Percentiles rank a stretch among this genome's conserved stretches.
Evolutionary conservation across 2,888 invertebrate genomes (phyloP).

Genomic region (Capitulum mitella): DNA sequence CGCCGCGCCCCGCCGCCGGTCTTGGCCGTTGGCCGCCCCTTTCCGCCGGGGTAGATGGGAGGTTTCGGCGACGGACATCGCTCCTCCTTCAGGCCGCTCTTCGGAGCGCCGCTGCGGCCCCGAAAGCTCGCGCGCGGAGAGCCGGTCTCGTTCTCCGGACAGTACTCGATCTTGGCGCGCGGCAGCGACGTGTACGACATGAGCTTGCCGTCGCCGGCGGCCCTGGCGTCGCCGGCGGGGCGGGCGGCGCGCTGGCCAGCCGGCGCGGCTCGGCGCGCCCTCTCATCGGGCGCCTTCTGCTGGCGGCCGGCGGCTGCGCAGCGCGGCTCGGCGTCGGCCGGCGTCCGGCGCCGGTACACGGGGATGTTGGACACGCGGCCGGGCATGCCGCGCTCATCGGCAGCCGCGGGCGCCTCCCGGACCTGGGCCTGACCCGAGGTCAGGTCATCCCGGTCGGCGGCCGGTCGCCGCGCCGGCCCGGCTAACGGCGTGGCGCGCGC

Average conservation of each 20-base stretch:
- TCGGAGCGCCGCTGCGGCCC: not conserved
- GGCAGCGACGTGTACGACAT: not conserved
- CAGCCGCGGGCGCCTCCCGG: not conserved
- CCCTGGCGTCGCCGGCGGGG: not conserved
- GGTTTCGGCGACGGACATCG: not conserved
- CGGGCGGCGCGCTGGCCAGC: not conserved
- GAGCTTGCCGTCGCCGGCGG: not conserved
- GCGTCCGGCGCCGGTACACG: slow-evolving; percentile 23
- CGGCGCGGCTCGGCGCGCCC: not conserved
- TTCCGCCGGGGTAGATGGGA: not conserved
- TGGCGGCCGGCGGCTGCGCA: slow-evolving; percentile 34
- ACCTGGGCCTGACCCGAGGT: not conserved
- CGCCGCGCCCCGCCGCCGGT: not conserved
- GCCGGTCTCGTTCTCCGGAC: not conserved
- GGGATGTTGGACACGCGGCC: slow-evolving; percentile 31
- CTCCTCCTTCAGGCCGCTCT: not conserved
- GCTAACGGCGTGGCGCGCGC: slow-evolving; percentile 29
- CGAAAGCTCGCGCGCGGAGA: not conserved
- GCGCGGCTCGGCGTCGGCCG: slow-evolving; percentile 31
- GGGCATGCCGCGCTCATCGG: slow-evolving; percentile 29
- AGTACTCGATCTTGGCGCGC: slow-evolving; percentile 2
- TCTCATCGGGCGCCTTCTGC: slow-evolving; percentile 34
- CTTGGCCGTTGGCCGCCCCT: not conserved
- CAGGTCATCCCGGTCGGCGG: not conserved
- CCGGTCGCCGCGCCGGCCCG: not conserved